Base-by-base conservation (phyloP, 2,888 invertebrate genomes). In the Macaria liturata region DNA sequence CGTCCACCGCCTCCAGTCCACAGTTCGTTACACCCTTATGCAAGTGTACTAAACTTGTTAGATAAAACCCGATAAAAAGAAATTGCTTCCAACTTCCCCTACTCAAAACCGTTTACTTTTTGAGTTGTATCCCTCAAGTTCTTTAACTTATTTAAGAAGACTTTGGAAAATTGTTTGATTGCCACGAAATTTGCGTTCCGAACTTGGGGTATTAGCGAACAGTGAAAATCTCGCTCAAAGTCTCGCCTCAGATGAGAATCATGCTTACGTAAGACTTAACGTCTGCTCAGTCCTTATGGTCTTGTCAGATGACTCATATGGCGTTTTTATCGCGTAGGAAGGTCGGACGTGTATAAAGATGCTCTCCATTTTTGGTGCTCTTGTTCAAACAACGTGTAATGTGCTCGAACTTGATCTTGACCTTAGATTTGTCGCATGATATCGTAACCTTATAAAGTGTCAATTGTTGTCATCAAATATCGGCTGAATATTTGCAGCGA, bases 91-190 rank as follows among this genome's bases (percentile, higher is more conserved):
- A 61, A 64, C 68, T 66, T 64, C 62, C 62, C 60, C 65, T 64
- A 64, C 63, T 69, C 64, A 54, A 64, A 69, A 66, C 64, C 62
- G 64, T 67, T 70, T 70, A 69, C 67, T 69, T 74, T 72, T 72
- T 64, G 70, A 64, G 64, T 72, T 74, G 70, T 71, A 70, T 75
- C 70, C 67, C 57, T 20, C 57, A 68, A 69, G 63, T 66, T 65
- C 58, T 49, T 53, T 58, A 57, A 67, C 64, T 66, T 61, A 59
- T 53, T 64, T 63, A 69, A 62, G 62, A 64, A 69, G 63, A 70
- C 69, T 54, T 75, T 75, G 49, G 65, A 61, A 45, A 64, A 53
- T 70, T 73, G 70, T 76, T 76, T 70, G 70, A 73, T 74, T 74
- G 71, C 69, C 66, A 60, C 60, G 65, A 65, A 70, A 71, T 70